phyloP scores from a whole-genome alignment of 2,797 vertebrate genomes.

The Agapornis canus region DNA sequence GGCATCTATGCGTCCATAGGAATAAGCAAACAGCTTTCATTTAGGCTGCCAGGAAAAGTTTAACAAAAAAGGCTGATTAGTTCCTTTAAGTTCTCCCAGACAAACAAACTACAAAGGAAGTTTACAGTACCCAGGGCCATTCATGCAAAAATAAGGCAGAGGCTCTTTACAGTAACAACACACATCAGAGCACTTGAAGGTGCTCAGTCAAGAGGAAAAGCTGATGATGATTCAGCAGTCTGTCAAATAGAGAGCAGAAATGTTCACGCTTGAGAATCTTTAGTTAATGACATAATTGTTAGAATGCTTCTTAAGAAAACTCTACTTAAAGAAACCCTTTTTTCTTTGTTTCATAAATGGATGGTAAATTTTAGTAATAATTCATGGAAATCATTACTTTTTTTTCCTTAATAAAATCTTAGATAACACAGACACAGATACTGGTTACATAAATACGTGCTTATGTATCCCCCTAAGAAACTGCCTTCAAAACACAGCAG shows the following conservation, averaged over 20 bases:
- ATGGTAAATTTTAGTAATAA: background rate
- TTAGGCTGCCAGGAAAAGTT: conserved; percentile 5
- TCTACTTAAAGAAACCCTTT: background rate
- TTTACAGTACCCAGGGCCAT: background rate
- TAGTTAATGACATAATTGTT: background rate
- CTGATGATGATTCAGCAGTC: background rate
- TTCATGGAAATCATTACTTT: background rate
- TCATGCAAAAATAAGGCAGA: background rate
- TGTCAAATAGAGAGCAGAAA: background rate
- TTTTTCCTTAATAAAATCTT: background rate
- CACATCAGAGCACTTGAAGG: background rate
- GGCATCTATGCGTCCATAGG: background rate
- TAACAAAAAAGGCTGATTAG: background rate
- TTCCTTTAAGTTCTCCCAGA: background rate
- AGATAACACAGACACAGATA: background rate
- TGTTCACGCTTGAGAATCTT: background rate
- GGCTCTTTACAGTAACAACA: background rate
- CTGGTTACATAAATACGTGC: background rate
- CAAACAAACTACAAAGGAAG: conserved; percentile 18
- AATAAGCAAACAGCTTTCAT: background rate
- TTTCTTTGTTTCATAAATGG: background rate
- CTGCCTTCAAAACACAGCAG: background rate
- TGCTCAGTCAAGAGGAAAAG: conserved; percentile 3
- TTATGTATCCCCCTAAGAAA: background rate
- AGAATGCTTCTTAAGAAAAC: background rate